Base-by-base conservation (phyloP, 2,113 vertebrate species). In the Epinephelus fuscoguttatus region DNA sequence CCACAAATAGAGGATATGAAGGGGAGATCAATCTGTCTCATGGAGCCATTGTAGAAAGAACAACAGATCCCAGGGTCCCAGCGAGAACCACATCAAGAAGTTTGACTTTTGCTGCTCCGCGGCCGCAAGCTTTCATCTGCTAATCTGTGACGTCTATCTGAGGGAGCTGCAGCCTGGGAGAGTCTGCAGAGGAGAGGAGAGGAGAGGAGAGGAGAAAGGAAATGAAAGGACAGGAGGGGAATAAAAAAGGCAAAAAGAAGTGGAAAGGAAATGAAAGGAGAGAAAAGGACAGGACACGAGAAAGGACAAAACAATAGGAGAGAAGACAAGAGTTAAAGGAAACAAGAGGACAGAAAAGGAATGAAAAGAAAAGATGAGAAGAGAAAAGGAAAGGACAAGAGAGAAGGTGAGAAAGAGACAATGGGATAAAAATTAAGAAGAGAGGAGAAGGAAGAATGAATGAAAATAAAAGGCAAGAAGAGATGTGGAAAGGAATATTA, bases 21-120 rank as follows among this genome's bases (percentile, higher is more conserved):
- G 84, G 59, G 76, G 74, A 90, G 90, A 93, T 93, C 87, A 90
- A 87, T 93, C 80, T 82, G 86, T 76, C 61, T 91, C 87, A 87
- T 90, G 91, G 83, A 93, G 89, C 87, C 88, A 82, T 66, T 82
- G 78, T 78, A 87, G 88, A 90, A 93, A 93, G 88, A 94, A 94
- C 88, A 95, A 94, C 93, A 94, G 83, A 93, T 90, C 89, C 91
- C 87, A 83, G 86, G 68, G 86, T 90, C 85, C 85, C 2, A 47
- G 62, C 71, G 70, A 78, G 66, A 93, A 94, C 94, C 95, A 96
- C 95, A 95, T 95, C 90, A 95, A 94, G 81, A 86, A 33, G 75
- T 76, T 73, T 40, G 78, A 86, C 91, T 91, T 91, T 90, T 89
- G 87, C 66, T 83, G 63, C 74, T 77, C 81, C 10, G 50, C 19